A percentile compares a stretch with the other conserved stretches of the same genome.
phyloP scores from a whole-genome alignment of 2,888 invertebrate genomes.

The Cheilosia impressa region DNA sequence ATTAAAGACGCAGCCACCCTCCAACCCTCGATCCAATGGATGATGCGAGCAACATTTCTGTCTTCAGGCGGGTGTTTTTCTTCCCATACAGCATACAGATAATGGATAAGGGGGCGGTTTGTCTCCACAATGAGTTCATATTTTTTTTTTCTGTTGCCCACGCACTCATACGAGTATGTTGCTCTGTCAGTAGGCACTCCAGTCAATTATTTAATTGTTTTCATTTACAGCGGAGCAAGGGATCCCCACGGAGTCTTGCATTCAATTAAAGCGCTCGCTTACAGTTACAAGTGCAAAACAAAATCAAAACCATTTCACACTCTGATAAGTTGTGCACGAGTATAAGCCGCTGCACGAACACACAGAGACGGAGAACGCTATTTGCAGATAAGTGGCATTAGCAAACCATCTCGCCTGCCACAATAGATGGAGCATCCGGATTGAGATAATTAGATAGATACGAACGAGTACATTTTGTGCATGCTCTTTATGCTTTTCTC shows the following conservation, averaged over 20 bases:
- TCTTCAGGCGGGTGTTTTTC: no score
- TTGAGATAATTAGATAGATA: conserved; percentile 60
- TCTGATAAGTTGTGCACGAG: conserved; percentile 35
- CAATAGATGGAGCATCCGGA: conserved; percentile 58
- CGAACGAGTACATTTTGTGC: conserved; percentile 19
- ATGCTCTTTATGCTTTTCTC: conserved; percentile 13
- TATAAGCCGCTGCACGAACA: background rate
- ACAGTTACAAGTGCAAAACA: conserved; percentile 17
- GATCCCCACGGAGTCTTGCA: conserved; percentile 4
- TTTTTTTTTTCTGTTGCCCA: background rate
- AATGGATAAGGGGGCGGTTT: no score
- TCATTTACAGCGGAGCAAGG: background rate
- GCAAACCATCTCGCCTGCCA: conserved; percentile 2
- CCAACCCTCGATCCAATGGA: no score
- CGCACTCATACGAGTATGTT: background rate
- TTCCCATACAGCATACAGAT: no score
- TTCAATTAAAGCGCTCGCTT: conserved; percentile 8
- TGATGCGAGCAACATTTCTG: no score
- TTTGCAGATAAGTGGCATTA: conserved; percentile 17
- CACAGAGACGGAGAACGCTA: background rate
- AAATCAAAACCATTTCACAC: conserved; percentile 36
- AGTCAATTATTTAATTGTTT: conserved; percentile 46
- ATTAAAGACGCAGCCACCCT: no score
- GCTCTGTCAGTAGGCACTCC: background rate
- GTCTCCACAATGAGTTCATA: no score